Conservation (phyloP, 2,888 invertebrate genomes). For the Adelognathus sp. region DNA sequence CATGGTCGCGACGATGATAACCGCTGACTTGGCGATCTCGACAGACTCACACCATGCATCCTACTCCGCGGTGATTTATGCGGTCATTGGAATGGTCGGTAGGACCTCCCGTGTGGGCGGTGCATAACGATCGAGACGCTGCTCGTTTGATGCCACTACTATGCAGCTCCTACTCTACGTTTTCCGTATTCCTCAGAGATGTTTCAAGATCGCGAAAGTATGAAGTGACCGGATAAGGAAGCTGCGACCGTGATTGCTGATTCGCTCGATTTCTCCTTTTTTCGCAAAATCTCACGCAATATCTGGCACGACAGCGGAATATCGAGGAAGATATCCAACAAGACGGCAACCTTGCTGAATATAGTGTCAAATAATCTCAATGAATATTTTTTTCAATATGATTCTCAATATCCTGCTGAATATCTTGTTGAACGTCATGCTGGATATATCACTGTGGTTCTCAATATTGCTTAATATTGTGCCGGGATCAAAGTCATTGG, state of each 20-base stretch:
- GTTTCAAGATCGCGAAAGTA: background rate
- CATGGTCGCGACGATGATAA: slow-evolving; percentile 74
- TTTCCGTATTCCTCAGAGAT: slow-evolving; percentile 22
- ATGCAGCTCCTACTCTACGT: slow-evolving; percentile 24
- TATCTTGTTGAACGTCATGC: no score
- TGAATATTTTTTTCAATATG: no score
- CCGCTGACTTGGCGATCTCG: slow-evolving; percentile 66
- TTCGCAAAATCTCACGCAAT: no score
- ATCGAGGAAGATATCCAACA: no score
- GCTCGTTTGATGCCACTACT: background rate
- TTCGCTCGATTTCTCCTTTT: no score
- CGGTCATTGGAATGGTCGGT: slow-evolving; percentile 73
- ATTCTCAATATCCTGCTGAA: no score
- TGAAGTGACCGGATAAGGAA: background rate
- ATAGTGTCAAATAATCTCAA: no score
- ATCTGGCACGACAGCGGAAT: no score
- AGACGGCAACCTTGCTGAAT: no score
- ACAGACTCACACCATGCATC: slow-evolving; percentile 36
- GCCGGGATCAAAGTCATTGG: no score
- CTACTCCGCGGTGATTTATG: slow-evolving; percentile 71
- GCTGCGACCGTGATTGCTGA: background rate
- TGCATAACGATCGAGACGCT: slow-evolving; percentile 66
- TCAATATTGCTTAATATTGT: no score
- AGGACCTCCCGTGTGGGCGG: slow-evolving; percentile 70
- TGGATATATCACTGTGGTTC: no score